Conservation (phyloP, 2,797 vertebrate species). For the Pachyuromys duprasi region DNA sequence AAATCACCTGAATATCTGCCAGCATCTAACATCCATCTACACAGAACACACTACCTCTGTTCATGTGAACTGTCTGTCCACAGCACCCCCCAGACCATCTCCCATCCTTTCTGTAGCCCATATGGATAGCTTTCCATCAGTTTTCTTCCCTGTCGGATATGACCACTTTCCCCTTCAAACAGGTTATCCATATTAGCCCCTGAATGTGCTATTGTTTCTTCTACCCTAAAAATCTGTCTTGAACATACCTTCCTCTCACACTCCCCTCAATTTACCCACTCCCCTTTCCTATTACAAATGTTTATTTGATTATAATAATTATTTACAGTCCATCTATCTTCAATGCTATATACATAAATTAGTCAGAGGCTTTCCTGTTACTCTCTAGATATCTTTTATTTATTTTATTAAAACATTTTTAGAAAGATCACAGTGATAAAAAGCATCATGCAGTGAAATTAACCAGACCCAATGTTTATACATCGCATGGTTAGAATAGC, state of each 20-base stretch:
- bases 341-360: neutral
- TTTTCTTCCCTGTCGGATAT: neutral
- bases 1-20: neutral
- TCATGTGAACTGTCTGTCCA: neutral
- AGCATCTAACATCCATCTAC: neutral
- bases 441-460: neutral
- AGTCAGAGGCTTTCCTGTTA: neutral
- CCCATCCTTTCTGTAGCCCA: neutral
- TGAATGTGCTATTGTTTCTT: neutral
- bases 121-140: neutral
- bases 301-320: neutral
- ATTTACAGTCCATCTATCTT: neutral
- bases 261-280: neutral
- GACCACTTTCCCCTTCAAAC: neutral
- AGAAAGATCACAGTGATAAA: neutral
- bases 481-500: too few relatives aligned
- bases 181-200: neutral
- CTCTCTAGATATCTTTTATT: neutral
- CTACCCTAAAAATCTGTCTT: constrained; percentile 8
- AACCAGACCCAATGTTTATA: too few relatives aligned
- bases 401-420: neutral
- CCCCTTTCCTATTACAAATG: neutral
- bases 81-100: neutral
- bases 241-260: neutral
- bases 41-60: neutral